Conservation (phyloP, 2,797 vertebrate genomes). For the Peromyscus aztecus region DNA sequence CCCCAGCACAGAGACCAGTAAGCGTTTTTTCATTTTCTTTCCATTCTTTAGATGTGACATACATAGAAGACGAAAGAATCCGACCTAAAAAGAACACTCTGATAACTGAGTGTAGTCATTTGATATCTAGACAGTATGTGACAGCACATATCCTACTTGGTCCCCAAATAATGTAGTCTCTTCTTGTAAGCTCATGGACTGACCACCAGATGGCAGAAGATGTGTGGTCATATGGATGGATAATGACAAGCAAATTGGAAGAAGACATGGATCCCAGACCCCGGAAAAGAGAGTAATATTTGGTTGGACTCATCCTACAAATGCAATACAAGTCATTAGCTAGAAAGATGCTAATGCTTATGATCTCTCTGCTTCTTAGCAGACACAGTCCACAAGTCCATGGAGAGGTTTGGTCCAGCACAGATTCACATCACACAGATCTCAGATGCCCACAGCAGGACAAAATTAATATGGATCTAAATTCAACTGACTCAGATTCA, state of each 20-base stretch:
- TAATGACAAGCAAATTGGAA: neutral
- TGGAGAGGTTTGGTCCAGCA: neutral
- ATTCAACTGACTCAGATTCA: constrained; percentile 40
- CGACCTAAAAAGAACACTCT: neutral
- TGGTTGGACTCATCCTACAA: neutral
- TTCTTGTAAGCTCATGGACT: neutral
- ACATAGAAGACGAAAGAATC: constrained; percentile 1
- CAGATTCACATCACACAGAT: constrained; percentile 9
- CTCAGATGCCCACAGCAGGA: constrained; percentile 1
- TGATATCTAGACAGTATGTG: neutral
- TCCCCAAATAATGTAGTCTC: neutral
- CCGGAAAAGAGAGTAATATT: neutral
- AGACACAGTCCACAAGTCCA: neutral
- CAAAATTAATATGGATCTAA: constrained; percentile 27
- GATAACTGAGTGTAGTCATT: neutral
- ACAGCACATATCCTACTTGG: neutral
- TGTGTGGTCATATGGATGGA: constrained; percentile 47
- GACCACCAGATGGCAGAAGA: constrained; percentile 71
- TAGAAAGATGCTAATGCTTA: neutral
- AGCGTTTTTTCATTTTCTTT: neutral
- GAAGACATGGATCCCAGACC: neutral
- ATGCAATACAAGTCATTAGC: neutral
- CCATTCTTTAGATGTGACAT: neutral
- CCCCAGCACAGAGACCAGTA: neutral
- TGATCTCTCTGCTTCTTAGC: neutral